Percentiles rank a stretch among this genome's conserved stretches.
Conservation (phyloP, 1,140 invertebrate species). For the Diachasma alloeum region DNA sequence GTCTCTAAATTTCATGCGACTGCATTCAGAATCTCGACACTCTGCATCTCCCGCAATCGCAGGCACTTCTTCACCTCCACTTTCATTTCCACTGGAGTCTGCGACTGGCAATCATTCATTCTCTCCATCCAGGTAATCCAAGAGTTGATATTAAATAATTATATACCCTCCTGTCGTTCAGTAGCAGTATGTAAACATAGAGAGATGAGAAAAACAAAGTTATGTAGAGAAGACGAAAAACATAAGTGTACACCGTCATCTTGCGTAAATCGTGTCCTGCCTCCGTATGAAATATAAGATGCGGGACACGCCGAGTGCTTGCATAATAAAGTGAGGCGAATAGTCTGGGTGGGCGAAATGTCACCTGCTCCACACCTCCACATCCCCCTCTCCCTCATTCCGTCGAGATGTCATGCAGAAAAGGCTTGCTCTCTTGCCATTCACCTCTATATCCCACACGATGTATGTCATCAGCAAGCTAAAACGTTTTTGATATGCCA, state of each 20-base stretch:
- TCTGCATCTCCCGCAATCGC: background rate
- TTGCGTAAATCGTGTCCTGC: constrained; percentile 20
- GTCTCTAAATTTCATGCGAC: background rate
- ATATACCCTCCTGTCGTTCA: background rate
- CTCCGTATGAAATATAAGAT: constrained; percentile 27
- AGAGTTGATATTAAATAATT: background rate
- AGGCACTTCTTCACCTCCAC: background rate
- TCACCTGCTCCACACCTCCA: constrained; percentile 13
- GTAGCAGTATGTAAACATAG: background rate
- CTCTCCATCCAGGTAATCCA: background rate
- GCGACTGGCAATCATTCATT: background rate
- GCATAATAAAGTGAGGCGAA: constrained; percentile 24
- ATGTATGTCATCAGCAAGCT: constrained; percentile 12
- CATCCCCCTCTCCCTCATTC: background rate
- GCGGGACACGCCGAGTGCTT: constrained; percentile 24
- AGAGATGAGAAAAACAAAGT: background rate
- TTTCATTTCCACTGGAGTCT: background rate
- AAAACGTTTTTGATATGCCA: constrained; percentile 18
- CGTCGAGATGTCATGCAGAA: background rate
- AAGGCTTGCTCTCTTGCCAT: background rate
- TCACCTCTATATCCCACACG: background rate
- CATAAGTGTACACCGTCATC: constrained; percentile 1
- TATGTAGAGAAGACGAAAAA: background rate
- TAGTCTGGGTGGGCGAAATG: background rate
- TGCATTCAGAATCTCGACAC: background rate